Base-by-base conservation (phyloP, 1,140 invertebrate genomes). In the Pseudomyrmex cubaensis region DNA sequence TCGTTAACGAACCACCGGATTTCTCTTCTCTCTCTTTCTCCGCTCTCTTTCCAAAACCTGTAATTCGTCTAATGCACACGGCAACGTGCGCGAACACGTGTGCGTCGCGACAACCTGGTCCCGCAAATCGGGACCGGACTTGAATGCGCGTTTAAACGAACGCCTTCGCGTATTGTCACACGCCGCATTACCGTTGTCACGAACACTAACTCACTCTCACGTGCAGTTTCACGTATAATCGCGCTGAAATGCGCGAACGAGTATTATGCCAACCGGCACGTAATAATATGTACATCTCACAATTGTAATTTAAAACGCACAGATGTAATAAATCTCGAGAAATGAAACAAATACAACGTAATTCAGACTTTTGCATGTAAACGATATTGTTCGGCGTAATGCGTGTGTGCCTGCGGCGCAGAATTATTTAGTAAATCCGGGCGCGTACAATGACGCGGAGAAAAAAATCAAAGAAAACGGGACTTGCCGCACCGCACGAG, bases 111-210 rank as follows among this genome's bases (percentile, higher is more conserved):
- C 46, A 12, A 13, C 10, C 9, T 13, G 13, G 50, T 20, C 20
- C 50, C 75, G 56, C 67, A 78, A 87, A 86, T 63, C 54, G 25
- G 52, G 62, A 48, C 46, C 61, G 64, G 44, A 17, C 15, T 46
- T 87, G 89, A 90, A 90, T 90, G 35, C 76, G 50, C 76, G 56
- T 90, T 35, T 90, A 90, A 90, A 90, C 82, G 89, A 90, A 82
- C 80, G 59, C 75, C 64, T 88, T 84, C 78, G 66, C 84, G 82
- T 54, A 63, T 84, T 86, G 86, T 88, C 85, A 62, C 87, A 88
- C 76, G 74, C 64, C 15, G 50, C 46, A 64, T 83, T 83, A 75
- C 5, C 44, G 22, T 70, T 67, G 63, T 2, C 44, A 17, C 54
- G 5, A 35, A 35, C 5, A 35, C 35, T 7, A 35, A 35, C 62